Evolutionary conservation across 2,888 invertebrate species (phyloP).

Genomic region (Sarcophaga subvicina): DNA sequence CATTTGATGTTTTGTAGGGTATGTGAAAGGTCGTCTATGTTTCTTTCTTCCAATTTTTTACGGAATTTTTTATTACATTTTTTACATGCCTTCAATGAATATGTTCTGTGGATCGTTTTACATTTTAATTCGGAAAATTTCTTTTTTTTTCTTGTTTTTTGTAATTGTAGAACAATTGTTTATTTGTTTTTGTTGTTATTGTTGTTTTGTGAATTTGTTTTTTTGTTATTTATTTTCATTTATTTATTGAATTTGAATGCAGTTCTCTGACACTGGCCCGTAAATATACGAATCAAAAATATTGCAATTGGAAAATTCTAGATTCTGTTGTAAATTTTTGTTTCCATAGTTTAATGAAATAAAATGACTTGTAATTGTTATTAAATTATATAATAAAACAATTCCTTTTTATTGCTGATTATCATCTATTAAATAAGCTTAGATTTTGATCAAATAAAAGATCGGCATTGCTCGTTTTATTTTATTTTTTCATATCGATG

Average conservation of each 20-base stretch:
- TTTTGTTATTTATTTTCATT: conserved; percentile 6
- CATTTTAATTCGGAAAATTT: background rate
- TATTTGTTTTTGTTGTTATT: background rate
- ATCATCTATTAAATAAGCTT: no score
- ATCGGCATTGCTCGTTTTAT: no score
- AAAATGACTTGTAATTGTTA: no score
- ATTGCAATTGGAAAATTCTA: conserved; percentile 8
- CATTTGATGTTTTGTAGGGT: no score
- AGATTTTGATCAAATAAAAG: no score
- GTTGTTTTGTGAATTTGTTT: background rate
- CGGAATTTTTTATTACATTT: conserved; percentile 44
- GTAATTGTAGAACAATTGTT: background rate
- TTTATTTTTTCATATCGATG: no score
- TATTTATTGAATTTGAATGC: background rate
- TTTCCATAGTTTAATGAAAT: no score
- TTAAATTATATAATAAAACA: no score
- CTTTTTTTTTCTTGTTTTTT: no score
- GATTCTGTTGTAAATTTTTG: background rate
- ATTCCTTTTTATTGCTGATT: no score
- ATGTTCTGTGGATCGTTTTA: conserved; percentile 43
- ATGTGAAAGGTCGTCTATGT: no score
- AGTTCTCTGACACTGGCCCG: background rate
- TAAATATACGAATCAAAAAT: background rate
- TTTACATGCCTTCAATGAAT: conserved; percentile 46
- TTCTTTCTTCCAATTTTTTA: background rate